A percentile compares a stretch with the other conserved stretches of the same genome.
Conservation (phyloP, 2,888 invertebrate genomes). For the Tetranychus truncatus region DNA sequence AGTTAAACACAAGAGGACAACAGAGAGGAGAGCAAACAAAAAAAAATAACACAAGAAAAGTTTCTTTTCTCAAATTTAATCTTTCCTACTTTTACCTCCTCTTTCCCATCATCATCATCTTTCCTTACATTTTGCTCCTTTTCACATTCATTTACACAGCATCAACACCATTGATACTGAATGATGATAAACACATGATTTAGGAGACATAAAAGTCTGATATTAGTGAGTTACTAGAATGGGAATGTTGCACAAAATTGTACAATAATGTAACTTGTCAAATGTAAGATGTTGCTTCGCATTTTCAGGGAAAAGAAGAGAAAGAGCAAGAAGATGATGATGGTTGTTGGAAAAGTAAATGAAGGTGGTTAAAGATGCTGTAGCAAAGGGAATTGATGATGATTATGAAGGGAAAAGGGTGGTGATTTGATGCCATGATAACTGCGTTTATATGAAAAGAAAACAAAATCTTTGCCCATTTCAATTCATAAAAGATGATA, state of each 20-base stretch:
- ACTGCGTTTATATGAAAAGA: not conserved
- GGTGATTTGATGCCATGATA: not conserved
- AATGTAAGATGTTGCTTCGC: not conserved
- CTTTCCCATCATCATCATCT: not conserved
- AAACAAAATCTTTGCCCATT: not conserved
- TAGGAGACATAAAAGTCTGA: not conserved
- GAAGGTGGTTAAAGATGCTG: not conserved
- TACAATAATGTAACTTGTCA: not conserved
- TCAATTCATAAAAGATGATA: constrained; percentile 1
- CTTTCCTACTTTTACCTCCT: not conserved
- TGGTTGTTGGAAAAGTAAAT: not conserved
- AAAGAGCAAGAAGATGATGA: not conserved
- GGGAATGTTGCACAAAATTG: not conserved
- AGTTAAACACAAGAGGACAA: not conserved
- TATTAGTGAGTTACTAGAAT: not conserved
- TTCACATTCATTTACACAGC: not conserved
- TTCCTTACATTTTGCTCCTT: not conserved
- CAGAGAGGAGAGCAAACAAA: not conserved
- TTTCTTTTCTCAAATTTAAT: not conserved
- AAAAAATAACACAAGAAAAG: not conserved
- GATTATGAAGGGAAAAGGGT: not conserved
- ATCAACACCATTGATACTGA: not conserved
- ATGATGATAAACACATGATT: constrained; percentile 1
- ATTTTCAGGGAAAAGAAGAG: not conserved
- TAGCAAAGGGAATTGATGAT: not conserved